Evolutionary conservation across 2,888 invertebrate species (phyloP).

Genomic region (Anoncus sp.): DNA sequence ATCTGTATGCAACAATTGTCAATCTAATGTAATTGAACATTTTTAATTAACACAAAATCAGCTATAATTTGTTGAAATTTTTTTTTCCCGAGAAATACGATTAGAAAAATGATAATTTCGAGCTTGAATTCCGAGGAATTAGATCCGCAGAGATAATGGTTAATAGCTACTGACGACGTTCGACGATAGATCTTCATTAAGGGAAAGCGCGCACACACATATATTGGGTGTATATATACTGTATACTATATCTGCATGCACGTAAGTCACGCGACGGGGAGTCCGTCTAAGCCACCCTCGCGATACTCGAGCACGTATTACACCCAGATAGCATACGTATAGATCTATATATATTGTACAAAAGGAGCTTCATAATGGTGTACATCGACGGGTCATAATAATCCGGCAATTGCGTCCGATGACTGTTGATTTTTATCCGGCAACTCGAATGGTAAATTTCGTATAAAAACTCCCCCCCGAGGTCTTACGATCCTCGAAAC

Average conservation of each 20-base stretch:
- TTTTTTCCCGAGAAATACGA: not conserved
- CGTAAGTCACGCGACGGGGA: conserved; percentile 76
- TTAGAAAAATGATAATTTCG: too few relatives aligned
- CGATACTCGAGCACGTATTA: conserved; percentile 76
- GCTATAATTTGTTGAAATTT: too few relatives aligned
- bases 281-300: conserved; percentile 77
- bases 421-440: conserved; percentile 70
- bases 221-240: conserved; percentile 70
- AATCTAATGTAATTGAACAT: too few relatives aligned
- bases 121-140: not conserved
- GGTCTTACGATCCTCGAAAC: not conserved
- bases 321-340: not conserved
- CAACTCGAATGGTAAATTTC: conserved; percentile 11
- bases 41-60: too few relatives aligned
- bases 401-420: conserved; percentile 72
- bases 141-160: conserved; percentile 27
- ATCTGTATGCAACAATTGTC: too few relatives aligned
- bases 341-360: conserved; percentile 24
- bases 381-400: conserved; percentile 62
- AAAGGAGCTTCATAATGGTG: conserved; percentile 39
- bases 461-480: conserved; percentile 3
- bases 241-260: conserved; percentile 10
- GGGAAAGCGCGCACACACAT: conserved; percentile 63
- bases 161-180: conserved; percentile 47
- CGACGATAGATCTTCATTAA: conserved; percentile 78